Evolutionary conservation across 2,113 vertebrate genomes (phyloP), one percentile per base, ranked within the genome.

Genomic region (Motacilla alba): DNA sequence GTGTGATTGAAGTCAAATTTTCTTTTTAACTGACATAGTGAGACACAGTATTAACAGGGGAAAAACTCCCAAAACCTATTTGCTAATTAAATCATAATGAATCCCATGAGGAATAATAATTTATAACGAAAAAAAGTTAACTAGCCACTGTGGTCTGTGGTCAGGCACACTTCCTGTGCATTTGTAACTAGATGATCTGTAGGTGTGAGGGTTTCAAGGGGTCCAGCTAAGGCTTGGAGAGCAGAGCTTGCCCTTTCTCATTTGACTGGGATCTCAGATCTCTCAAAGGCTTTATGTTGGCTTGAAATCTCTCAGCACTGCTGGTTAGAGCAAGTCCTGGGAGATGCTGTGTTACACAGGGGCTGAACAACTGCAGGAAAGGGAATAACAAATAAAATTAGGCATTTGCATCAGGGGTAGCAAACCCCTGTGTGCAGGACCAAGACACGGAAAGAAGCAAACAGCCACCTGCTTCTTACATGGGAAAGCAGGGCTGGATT

Each of bases 311-410:
- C 7, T 0, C 23, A 50, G 47, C 23, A 19, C 23, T 47, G 43
- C 20, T 31, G 20, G 7, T 27, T 70, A 63, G 43, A 55, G 35
- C 20, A 90, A 79, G 23, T n/a, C 5, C 21, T 64, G 11, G 24
- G 28, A 75, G 26, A 67, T 31, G 9, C 4, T 41, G 7, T 2
- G 1, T 63, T 33, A 50, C 59, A 21, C 0, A 1, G 15, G 19
- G 15, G 14, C 30, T 63, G 41, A 56, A 50, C 8, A 67, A 22
- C 43, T 55, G 43, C 18, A 58, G 23, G 52, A 68, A 50, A 67
- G 1, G 5, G 27, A 73, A 15, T 70, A 31, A 41, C 20, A 90
- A 75, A 53, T 46, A 39, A 2, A 82, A 84, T 11, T 55, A 10
- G 58, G 3, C 15, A 19, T 82, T 79, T 85, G 4, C 31, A 59